Percentiles rank a stretch among this genome's conserved stretches.
phyloP scores from a whole-genome alignment of 2,888 invertebrate genomes.

The Periphyllus acericola region DNA sequence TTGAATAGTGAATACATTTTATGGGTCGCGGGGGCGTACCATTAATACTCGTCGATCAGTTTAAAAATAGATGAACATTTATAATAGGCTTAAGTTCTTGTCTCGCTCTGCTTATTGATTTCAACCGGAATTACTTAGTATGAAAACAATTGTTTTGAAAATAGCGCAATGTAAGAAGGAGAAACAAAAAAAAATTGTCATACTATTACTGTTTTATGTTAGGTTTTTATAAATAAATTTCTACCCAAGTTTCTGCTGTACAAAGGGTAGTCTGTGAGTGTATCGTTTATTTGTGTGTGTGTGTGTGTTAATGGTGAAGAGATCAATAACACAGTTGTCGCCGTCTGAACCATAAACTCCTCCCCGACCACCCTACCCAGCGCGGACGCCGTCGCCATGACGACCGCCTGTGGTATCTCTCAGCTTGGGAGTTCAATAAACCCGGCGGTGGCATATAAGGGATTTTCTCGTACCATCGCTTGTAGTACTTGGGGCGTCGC shows the following conservation, averaged over 20 bases:
- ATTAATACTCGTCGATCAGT: not conserved
- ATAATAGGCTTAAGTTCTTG: not conserved
- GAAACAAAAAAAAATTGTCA: not conserved
- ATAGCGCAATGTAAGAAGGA: not conserved
- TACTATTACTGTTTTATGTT: not conserved
- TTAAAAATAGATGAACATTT: not conserved
- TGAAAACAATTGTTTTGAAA: not conserved
- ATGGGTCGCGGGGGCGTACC: not conserved
- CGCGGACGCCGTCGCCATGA: conserved; percentile 19
- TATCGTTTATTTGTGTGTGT: not conserved
- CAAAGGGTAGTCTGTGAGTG: conserved; percentile 7
- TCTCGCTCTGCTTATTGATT: not conserved
- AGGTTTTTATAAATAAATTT: conserved; percentile 28
- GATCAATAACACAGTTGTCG: conserved; percentile 62
- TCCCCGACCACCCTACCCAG: conserved; percentile 22
- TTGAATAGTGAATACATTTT: not conserved
- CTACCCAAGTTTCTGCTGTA: conserved; percentile 11
- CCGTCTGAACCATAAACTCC: conserved; percentile 61
- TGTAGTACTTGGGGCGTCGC: not conserved
- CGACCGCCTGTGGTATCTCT: conserved; percentile 52
- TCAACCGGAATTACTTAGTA: not conserved
- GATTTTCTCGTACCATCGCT: conserved; percentile 29
- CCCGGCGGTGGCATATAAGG: conserved; percentile 18
- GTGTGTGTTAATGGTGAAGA: conserved; percentile 52
- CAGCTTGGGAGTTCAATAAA: conserved; percentile 53